Base-by-base conservation (phyloP, 2,113 vertebrate genomes). In the Ursus arctos region DNA sequence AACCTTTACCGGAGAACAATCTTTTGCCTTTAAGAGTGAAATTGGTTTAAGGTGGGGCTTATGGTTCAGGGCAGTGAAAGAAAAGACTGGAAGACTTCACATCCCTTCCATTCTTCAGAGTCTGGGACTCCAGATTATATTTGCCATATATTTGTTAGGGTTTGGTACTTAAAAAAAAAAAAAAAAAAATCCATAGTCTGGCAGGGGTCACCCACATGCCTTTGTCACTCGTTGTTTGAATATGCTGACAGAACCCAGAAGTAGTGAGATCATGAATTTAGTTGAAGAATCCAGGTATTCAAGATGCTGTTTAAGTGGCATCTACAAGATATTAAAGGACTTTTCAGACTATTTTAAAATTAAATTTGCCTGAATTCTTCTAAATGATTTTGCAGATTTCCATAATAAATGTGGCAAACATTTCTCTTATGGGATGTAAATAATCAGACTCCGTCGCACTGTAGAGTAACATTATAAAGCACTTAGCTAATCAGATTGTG, bases 401-500 rank as follows among this genome's bases (percentile, higher is more conserved):
- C 88, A 91, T 98, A 98, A 98, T 98, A 98, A 98, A 98, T 76
- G 71, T 94, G 59, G 94, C 96, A 98, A 96, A 97, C 79, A 95
- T 97, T 98, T 98, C 31, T 98, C 92, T 97, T 92, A 95, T 95
- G 81, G 94, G 97, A 98, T 98, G 91, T 94, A 98, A 98, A 97
- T 97, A 98, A 98, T 96, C 87, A 96, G 98, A 98, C 90, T 96
- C 97, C 98, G 76, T 97, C 88, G 83, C 83, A 67, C 84, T 97
- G 81, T 88, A 22, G 97, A 98, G 89, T 98, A 98, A 97, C 98
- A 98, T 97, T 98, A 96, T 95, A 98, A 98, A 97, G 92, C 84
- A 98, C 91, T 98, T 98, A 98, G 72, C 98, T 98, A 95, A 98
- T 98, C 92, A 96, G 95, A 97, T 98, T 98, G 92, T 95, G 96